Percentiles rank a stretch among this genome's conserved stretches.
Conservation (phyloP, 2,888 invertebrate species). For the Andrena hattorfiana region DNA sequence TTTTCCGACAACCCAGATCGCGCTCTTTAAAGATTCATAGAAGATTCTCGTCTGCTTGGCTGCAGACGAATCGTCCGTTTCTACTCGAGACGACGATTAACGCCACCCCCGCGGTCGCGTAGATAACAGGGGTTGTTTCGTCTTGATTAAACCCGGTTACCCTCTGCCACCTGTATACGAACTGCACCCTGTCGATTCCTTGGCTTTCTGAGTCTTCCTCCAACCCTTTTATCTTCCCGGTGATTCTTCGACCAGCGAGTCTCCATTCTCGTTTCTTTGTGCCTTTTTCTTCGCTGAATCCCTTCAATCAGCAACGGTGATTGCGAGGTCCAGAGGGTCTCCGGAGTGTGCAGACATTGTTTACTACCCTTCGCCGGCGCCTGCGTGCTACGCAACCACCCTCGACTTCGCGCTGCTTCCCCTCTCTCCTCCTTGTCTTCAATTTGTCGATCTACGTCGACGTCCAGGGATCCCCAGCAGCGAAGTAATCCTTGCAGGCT, state of each 20-base stretch:
- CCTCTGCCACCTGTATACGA: slow-evolving; percentile 42
- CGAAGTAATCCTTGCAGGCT: slow-evolving; percentile 5
- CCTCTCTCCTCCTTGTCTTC: not conserved
- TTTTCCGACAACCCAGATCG: not conserved
- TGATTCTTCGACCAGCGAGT: slow-evolving; percentile 1
- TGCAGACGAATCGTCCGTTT: not conserved
- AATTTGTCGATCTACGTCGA: slow-evolving; percentile 1
- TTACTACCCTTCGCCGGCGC: slow-evolving; percentile 51
- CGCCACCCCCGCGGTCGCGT: not conserved
- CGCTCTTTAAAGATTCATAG: not conserved
- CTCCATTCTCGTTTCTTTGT: not conserved
- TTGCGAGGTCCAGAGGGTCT: slow-evolving; percentile 45
- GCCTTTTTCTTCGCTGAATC: not conserved
- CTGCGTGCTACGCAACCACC: slow-evolving; percentile 48
- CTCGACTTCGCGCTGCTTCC: slow-evolving; percentile 16
- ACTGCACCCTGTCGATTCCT: slow-evolving; percentile 18
- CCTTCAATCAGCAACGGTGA: slow-evolving; percentile 50
- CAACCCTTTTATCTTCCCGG: not conserved
- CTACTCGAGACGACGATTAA: not conserved
- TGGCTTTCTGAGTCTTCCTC: not conserved
- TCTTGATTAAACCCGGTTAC: not conserved
- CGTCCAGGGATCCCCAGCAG: slow-evolving; percentile 5
- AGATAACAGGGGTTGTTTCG: not conserved
- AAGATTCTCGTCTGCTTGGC: not conserved
- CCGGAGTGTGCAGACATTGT: slow-evolving; percentile 54